Percentiles rank a stretch among this genome's conserved stretches.
Conservation (phyloP, 2,888 invertebrate species). For the Pemphredon lugubris region DNA sequence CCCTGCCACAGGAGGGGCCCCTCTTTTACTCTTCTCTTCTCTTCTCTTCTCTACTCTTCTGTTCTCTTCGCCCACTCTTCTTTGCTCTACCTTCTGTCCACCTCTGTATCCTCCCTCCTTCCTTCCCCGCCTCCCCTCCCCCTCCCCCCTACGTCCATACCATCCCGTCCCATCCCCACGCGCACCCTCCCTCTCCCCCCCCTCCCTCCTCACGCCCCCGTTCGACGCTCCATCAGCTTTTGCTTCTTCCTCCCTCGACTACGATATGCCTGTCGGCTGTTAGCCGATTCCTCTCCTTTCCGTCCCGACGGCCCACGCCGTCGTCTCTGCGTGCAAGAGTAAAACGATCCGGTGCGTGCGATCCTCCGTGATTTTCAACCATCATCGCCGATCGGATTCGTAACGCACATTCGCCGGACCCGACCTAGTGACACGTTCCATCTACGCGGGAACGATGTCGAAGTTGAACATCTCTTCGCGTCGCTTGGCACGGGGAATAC, state of each 20-base stretch:
- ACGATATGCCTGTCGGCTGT: conserved; percentile 8
- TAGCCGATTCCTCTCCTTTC: conserved; percentile 46
- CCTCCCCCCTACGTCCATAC: neutral
- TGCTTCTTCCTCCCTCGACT: conserved; percentile 26
- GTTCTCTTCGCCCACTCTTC: conserved; percentile 24
- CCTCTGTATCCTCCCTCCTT: conserved; percentile 30
- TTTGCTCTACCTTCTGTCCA: conserved; percentile 27
- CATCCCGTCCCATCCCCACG: no score
- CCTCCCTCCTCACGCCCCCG: neutral
- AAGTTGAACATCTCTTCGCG: no score
- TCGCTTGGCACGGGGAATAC: no score
- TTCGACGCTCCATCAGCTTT: conserved; percentile 17
- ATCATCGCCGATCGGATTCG: conserved; percentile 25
- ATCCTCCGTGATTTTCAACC: conserved; percentile 46
- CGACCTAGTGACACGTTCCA: conserved; percentile 11
- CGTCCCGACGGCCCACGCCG: conserved; percentile 47
- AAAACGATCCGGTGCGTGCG: conserved; percentile 38
- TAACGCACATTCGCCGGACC: conserved; percentile 12
- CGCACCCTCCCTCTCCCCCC: conserved; percentile 1
- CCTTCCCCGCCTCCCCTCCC: conserved; percentile 6
- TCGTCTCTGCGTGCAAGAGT: conserved; percentile 23
- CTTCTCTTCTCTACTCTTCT: conserved; percentile 37
- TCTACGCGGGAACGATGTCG: no score
- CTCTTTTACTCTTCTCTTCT: conserved; percentile 60
- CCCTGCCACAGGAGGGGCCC: conserved; percentile 61